Base-by-base conservation (phyloP, 2,797 vertebrate genomes). In the Neosilurus mollespiculum region DNA sequence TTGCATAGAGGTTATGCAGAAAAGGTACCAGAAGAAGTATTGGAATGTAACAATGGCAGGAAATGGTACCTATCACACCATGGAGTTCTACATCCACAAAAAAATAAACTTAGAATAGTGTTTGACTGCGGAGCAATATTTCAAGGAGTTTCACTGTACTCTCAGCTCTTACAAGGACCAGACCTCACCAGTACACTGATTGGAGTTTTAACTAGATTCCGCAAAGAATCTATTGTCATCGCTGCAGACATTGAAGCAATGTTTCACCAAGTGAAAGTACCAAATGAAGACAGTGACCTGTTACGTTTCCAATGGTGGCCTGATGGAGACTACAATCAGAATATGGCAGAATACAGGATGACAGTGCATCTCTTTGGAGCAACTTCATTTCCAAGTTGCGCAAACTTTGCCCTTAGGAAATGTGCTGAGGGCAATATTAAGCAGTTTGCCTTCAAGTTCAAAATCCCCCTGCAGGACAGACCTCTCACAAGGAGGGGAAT, bases 401-500 rank as follows among this genome's bases (percentile, higher is more conserved):
- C 59, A 9, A 62, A 62, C 9, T 62, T 24, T 62, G 61, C 61
- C 9, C 9, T 62, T 0, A 62, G 61, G 24, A 59, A 9, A 22
- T 20, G 18, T 10, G 58, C 20, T 2, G 0, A 22, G 20, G 58
- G 22, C 20, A 59, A 59, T 9, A 22, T 1, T 7, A 5, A 64
- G 2, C 15, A n/a, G 7, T n/a, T 24, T 1, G 34, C 15, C 1
- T 81, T 81, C 20, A 70, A 78, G 10, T 78, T 84, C 34, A 84
- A 83, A 18, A 67, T 83, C 16, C 26, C 5, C 22, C 59, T 86
- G 3, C 51, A 15, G 26, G 54, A 80, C 20, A 14, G 14, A 3
- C 76, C 81, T 43, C 26, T 67, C 20, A 67, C 69, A 12, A 80
- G 24, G 69, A 58, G n/a, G n/a, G 76, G 80, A 9, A 8, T 85